Conservation (phyloP, 2,797 vertebrate genomes). For the Falco biarmicus region DNA sequence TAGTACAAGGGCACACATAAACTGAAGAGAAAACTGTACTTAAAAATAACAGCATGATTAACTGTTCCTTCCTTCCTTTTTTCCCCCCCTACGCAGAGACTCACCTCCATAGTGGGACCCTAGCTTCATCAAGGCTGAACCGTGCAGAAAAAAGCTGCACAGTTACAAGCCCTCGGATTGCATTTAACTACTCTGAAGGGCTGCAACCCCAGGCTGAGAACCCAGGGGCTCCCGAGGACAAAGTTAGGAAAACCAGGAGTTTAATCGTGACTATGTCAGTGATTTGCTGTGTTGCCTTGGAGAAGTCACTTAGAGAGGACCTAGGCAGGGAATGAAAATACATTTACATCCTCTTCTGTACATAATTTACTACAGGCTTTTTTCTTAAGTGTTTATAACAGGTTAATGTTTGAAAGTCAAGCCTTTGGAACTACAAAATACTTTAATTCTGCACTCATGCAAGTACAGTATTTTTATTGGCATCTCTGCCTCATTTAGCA, state of each 20-base stretch:
- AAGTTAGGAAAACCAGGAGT: background rate
- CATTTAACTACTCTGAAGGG: background rate
- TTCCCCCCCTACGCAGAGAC: fast-evolving
- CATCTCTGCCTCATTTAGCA: background rate
- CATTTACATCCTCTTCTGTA: slow-evolving; percentile 5
- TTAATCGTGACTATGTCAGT: background rate
- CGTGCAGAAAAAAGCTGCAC: background rate
- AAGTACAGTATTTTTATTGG: background rate
- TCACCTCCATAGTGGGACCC: background rate
- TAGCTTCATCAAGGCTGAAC: background rate
- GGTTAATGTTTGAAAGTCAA: background rate
- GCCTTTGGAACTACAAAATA: background rate
- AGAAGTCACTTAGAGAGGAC: slow-evolving; percentile 34
- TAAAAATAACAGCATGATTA: background rate
- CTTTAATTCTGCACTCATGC: background rate
- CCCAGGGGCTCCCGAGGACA: background rate
- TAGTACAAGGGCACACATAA: background rate
- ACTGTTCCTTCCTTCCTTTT: background rate
- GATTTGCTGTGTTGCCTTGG: slow-evolving; percentile 18
- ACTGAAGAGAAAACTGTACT: slow-evolving; percentile 3
- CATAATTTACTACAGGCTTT: background rate
- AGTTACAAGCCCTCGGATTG: background rate
- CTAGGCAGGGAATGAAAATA: background rate
- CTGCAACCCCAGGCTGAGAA: background rate
- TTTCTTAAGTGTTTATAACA: slow-evolving; percentile 5